Base-by-base conservation (phyloP, 1,140 invertebrate genomes). In the Pygmarrhopalites habei region DNA sequence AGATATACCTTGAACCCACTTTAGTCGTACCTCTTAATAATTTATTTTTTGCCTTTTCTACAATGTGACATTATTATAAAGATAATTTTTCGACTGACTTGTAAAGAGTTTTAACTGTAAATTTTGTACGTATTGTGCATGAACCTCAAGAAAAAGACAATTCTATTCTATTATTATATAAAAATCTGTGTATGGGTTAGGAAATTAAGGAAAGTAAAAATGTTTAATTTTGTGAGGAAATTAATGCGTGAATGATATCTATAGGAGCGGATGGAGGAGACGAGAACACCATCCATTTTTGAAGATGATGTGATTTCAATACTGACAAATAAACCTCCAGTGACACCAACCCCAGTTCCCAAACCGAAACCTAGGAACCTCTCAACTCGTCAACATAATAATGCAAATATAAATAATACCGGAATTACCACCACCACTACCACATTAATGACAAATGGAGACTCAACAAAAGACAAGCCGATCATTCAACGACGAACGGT, bases 301-400 rank as follows among this genome's bases (percentile, higher is more conserved):
- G 46, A 49, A 10, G 46, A 49, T n/a, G 21, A 49, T 23, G 21
- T 49, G 46, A 49, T 49, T n/a, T 49, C 46, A 7, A 19, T 49
- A 19, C 21, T 49, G 23, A 30, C 51, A 19, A 58, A 49, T 10
- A 62, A 69, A 74, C 75, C n/a, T n/a, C n/a, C n/a, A 74, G 73
- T 29, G 75, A 75, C 23, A 74, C 75, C 32, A 76, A 74, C 23
- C 72, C 76, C 63, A 39, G 55, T 67, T n/a, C n/a, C n/a, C n/a
- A n/a, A n/a, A n/a, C 70, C 68, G 12, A 70, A 67, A 32, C 67
- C 65, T 14, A 52, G 60, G 46, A n/a, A n/a, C n/a, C 41, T 57
- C 15, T 63, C 62, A 28, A 57, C 66, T 2, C 44, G 55, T 46
- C 64, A 66, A 3, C 56, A 68, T 17, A 66, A 64, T 35, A 64